A percentile compares a stretch with the other conserved stretches of the same genome.
phyloP scores from a whole-genome alignment of 2,113 vertebrate species.

The Oryzias javanicus region DNA sequence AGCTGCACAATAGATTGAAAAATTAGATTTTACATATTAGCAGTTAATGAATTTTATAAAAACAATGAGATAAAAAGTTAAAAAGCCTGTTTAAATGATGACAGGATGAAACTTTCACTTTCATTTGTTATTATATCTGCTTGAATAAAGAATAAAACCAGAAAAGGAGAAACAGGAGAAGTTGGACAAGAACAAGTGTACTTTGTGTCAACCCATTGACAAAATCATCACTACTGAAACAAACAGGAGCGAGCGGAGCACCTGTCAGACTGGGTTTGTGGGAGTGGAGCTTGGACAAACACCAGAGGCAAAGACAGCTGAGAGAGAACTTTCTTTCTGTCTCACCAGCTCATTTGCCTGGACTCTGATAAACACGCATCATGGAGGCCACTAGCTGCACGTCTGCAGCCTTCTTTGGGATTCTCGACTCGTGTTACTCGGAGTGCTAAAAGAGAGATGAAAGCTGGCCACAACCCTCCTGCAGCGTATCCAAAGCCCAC shows the following conservation, averaged over 20 bases:
- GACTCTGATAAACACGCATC: conserved; percentile 32
- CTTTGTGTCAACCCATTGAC: conserved; percentile 6
- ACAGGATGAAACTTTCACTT: too few species aligned
- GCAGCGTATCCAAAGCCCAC: too few species aligned
- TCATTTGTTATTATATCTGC: too few species aligned
- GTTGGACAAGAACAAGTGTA: too few species aligned
- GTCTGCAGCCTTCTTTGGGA: conserved; percentile 32
- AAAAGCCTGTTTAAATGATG: too few species aligned
- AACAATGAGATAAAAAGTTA: too few species aligned
- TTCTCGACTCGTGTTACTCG: conserved; percentile 35
- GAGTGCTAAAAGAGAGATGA: conserved; percentile 1
- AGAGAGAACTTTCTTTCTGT: conserved; percentile 48
- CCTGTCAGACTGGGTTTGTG: conserved; percentile 61
- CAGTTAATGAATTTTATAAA: too few species aligned
- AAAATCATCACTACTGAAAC: conserved; percentile 18
- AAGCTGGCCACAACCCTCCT: not conserved
- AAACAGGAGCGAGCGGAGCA: conserved; percentile 45
- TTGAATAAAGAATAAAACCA: too few species aligned
- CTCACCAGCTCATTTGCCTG: conserved; percentile 52
- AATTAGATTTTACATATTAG: too few species aligned
- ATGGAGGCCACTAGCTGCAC: conserved; percentile 32
- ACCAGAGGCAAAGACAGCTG: conserved; percentile 63
- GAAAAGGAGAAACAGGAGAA: too few species aligned
- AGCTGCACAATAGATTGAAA: too few species aligned
- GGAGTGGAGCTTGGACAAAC: conserved; percentile 61